These are phyloP conservation scores for Strigamia crassipes DNA, from an alignment of 2,888 invertebrate species.

Conservation along the genomic window DNA sequence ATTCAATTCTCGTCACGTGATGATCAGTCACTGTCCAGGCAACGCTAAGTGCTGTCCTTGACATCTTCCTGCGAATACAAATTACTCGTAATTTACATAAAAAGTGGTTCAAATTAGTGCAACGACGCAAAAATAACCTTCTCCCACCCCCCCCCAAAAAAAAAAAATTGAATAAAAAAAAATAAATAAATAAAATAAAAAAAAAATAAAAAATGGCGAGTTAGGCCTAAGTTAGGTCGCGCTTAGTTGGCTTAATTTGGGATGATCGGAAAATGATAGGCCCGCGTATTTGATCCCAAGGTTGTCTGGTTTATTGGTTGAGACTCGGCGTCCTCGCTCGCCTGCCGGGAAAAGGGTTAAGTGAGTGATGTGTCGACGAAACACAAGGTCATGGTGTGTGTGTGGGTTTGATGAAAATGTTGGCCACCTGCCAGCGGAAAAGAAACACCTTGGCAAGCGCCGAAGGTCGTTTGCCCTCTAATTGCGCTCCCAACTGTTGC, in stretches of 20 bases:
- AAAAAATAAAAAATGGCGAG: neutral
- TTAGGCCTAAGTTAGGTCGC: too few species aligned
- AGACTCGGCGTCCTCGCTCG: conserved; percentile 27
- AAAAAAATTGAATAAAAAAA: neutral
- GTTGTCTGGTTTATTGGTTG: conserved; percentile 1
- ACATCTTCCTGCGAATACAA: conserved; percentile 32
- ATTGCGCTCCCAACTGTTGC: neutral
- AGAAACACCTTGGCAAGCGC: conserved; percentile 19
- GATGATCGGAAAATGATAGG: neutral
- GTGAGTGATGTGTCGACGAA: conserved; percentile 35
- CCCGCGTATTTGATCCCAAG: neutral
- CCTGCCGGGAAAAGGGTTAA: conserved; percentile 1
- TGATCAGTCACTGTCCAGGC: neutral
- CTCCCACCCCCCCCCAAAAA: too few species aligned
- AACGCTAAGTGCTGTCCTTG: neutral
- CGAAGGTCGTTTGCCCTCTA: conserved; percentile 41
- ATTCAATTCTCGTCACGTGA: neutral
- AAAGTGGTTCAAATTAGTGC: conserved; percentile 14
- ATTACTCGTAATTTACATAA: neutral
- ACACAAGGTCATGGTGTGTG: conserved; percentile 19
- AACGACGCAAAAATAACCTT: neutral
- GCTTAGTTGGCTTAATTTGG: neutral
- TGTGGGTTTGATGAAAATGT: conserved; percentile 20
- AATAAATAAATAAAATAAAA: neutral
- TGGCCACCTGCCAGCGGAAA: conserved; percentile 39